Conservation (phyloP, 2,113 vertebrate genomes). For the Panthera uncia region DNA sequence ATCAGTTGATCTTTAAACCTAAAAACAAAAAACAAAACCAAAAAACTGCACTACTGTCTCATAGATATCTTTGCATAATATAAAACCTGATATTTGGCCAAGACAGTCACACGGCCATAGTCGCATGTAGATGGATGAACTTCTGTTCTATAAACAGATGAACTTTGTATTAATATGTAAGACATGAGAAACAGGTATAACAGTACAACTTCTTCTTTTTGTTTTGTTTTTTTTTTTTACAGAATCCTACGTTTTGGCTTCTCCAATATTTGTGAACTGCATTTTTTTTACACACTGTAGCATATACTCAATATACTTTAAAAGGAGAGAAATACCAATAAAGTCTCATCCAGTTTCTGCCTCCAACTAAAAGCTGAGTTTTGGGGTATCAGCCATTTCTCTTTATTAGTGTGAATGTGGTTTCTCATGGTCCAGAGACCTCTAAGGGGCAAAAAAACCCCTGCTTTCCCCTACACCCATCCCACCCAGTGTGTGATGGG, state of each 20-base stretch:
- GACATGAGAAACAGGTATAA: not conserved
- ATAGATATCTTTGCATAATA: not conserved
- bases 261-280: not conserved
- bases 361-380: not conserved
- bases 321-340: not conserved
- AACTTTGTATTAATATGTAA: not conserved
- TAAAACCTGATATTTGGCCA: not conserved
- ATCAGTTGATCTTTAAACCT: not conserved
- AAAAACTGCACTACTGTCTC: not conserved
- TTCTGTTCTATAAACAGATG: not conserved
- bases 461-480: not conserved
- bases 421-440: not conserved
- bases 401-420: not conserved
- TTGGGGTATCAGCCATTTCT: not conserved
- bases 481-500: not conserved
- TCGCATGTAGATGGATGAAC: not conserved
- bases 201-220: accelerated
- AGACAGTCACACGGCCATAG: not conserved
- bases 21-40: not conserved
- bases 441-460: not conserved
- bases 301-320: not conserved
- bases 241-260: not conserved
- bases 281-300: not conserved
- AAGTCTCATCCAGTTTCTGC: not conserved
- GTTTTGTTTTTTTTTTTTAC: not conserved